Conservation (phyloP, 2,888 invertebrate genomes). For the Lasius fuliginosus region DNA sequence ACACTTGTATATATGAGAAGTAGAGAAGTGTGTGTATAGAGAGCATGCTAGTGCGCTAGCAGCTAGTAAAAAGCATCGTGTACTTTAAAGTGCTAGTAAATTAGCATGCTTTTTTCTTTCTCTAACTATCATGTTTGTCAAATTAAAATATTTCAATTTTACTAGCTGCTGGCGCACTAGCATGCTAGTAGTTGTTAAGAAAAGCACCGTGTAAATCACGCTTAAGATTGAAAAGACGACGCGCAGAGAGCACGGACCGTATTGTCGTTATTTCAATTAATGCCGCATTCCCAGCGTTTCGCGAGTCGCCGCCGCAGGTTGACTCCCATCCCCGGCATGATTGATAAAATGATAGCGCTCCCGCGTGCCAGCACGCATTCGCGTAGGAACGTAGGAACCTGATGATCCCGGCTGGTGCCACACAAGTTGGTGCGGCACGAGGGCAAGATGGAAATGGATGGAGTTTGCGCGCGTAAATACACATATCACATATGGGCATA, state of each 20-base stretch:
- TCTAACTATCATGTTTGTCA: background rate
- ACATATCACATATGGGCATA: slow-evolving; percentile 33
- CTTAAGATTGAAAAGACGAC: background rate
- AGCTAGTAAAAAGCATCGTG: background rate
- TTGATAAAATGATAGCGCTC: slow-evolving; percentile 75
- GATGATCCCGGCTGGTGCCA: background rate
- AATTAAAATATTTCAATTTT: background rate
- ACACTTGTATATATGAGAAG: background rate
- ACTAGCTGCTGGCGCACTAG: background rate
- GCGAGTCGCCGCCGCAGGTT: slow-evolving; percentile 47
- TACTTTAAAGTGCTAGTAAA: background rate
- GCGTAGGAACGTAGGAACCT: slow-evolving; percentile 48
- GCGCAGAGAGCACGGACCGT: background rate
- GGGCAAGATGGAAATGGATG: slow-evolving; percentile 50
- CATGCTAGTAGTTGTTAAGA: background rate
- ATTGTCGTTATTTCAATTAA: slow-evolving; percentile 76
- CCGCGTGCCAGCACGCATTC: slow-evolving; percentile 63
- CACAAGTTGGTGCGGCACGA: background rate
- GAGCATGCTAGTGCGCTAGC: background rate
- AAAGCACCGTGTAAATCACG: background rate
- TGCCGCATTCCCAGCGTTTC: slow-evolving; percentile 66
- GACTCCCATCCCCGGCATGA: slow-evolving; percentile 66
- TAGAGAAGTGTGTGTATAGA: too few species aligned
- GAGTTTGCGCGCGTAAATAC: slow-evolving; percentile 41
- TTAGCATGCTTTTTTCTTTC: background rate